phyloP scores from a whole-genome alignment of 2,113 vertebrate species.

The Cyanistes caeruleus region DNA sequence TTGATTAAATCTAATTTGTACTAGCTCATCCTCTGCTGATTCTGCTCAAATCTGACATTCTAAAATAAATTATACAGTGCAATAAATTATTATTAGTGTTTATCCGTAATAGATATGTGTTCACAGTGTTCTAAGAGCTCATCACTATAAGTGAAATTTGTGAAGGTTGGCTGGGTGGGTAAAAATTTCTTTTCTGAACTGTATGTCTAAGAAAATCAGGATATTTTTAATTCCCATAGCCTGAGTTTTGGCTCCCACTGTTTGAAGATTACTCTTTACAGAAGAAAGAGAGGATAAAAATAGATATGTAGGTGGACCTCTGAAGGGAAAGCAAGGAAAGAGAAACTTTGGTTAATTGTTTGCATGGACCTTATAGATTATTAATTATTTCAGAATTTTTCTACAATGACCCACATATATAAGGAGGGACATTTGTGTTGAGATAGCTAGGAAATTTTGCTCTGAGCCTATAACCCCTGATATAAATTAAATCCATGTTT shows the following conservation, averaged over 20 bases:
- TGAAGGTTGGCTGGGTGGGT: background rate
- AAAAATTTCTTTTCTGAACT: background rate
- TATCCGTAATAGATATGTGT: background rate
- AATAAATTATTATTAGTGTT: background rate
- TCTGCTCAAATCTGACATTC: background rate
- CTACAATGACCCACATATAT: background rate
- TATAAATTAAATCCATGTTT: background rate
- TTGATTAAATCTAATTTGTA: background rate
- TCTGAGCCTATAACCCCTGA: background rate
- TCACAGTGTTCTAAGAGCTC: background rate
- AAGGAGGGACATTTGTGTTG: background rate
- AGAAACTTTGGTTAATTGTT: background rate
- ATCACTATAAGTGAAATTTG: background rate
- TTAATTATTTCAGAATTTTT: background rate
- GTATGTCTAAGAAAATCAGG: background rate
- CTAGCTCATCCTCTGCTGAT: background rate
- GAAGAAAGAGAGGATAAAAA: background rate
- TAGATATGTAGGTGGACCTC: background rate
- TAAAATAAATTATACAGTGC: background rate
- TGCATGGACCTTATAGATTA: background rate
- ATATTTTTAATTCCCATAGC: background rate
- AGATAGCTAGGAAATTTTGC: background rate
- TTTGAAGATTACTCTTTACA: background rate
- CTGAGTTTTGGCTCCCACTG: background rate
- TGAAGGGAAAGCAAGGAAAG: background rate